phyloP scores from a whole-genome alignment of 92 coral and sea anemone species.

The Ricordea florida region DNA sequence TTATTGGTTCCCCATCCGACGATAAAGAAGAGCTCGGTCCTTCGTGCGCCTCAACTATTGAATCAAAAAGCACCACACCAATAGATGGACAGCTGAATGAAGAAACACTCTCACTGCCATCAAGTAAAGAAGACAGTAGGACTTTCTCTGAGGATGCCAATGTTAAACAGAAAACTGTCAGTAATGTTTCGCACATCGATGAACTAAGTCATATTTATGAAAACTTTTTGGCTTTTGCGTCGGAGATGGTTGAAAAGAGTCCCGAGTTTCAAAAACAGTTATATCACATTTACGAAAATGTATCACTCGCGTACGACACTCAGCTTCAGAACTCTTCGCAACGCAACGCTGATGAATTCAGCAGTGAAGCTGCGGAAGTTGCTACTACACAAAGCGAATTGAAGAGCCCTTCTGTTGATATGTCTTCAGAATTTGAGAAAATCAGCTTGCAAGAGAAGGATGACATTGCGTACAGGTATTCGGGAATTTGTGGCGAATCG shows the following conservation, averaged over 20 bases:
- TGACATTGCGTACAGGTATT: conserved; percentile 25
- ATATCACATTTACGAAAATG: conserved; percentile 33
- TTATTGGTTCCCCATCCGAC: no score
- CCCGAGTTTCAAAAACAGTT: conserved; percentile 18
- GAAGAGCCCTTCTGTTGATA: conserved; percentile 18
- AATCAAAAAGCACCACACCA: no score
- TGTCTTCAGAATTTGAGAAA: conserved; percentile 30
- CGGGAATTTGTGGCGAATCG: conserved; percentile 58
- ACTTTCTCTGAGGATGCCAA: neutral
- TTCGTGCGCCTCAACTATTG: no score
- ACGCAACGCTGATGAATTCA: neutral
- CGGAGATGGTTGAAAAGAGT: conserved; percentile 23
- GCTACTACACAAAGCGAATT: neutral
- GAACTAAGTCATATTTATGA: conserved; percentile 32
- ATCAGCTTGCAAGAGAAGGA: conserved; percentile 40
- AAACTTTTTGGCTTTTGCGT: conserved; percentile 38
- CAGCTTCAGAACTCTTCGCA: neutral
- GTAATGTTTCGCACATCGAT: conserved; percentile 9
- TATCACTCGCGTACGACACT: conserved; percentile 9
- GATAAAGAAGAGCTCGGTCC: no score
- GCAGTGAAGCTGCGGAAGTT: neutral
- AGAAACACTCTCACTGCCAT: no score
- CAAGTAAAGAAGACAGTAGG: neutral
- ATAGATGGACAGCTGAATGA: no score
- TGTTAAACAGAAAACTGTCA: neutral